Evolutionary conservation across 1,140 invertebrate genomes (phyloP).

Genomic region (Condylostylus longicornis): DNA sequence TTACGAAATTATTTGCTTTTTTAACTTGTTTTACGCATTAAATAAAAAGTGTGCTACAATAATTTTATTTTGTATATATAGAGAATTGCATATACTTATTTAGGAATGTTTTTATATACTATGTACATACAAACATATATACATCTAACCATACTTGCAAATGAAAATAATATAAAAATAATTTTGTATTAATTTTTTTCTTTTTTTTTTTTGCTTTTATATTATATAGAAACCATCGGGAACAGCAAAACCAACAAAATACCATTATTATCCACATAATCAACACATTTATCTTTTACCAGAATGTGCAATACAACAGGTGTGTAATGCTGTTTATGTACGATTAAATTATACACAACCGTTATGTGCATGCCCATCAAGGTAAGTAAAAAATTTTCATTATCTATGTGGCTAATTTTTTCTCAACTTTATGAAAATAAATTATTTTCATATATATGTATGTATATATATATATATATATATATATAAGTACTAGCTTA

Average conservation of each 20-base stretch:
- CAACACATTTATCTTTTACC: constrained; percentile 79
- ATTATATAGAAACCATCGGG: constrained; percentile 54
- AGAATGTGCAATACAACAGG: constrained; percentile 84
- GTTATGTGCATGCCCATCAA: constrained; percentile 71
- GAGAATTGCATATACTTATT: neutral
- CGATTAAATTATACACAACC: constrained; percentile 83
- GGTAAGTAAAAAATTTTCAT: constrained; percentile 29
- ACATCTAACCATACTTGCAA: neutral
- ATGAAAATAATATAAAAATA: neutral
- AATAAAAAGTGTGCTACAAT: too few relatives aligned
- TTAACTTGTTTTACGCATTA: too few relatives aligned
- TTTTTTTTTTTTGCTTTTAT: constrained; percentile 19
- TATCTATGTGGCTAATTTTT: too few relatives aligned
- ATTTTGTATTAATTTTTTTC: too few relatives aligned
- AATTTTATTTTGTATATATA: too few relatives aligned
- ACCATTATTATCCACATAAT: constrained; percentile 88
- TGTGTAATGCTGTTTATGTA: constrained; percentile 84
- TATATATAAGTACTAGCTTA: too few relatives aligned
- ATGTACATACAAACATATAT: too few relatives aligned
- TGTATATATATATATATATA: too few relatives aligned
- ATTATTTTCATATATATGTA: too few relatives aligned
- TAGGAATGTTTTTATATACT: too few relatives aligned
- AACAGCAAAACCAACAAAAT: constrained; percentile 73
- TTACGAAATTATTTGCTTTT: too few relatives aligned
- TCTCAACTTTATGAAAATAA: too few relatives aligned